Evolutionary conservation across 92 coral and sea anemone species (phyloP).

Genomic region (Epizoanthus ramosus): DNA sequence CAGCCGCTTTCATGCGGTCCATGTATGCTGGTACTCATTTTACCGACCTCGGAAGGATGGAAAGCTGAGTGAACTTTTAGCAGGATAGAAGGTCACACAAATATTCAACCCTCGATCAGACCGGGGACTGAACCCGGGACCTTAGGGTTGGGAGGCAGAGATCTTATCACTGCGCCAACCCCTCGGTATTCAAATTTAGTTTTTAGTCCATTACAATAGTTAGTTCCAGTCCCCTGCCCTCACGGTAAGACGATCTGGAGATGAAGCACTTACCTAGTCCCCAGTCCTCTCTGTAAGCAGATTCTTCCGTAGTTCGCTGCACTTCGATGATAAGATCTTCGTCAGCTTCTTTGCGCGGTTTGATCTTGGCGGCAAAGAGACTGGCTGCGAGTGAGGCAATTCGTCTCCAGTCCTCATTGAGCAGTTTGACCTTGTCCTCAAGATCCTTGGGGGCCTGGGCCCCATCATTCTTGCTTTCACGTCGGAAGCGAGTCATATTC

Average conservation of each 20-base stretch:
- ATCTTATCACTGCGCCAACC: too few relatives aligned
- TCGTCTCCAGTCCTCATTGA: conserved; percentile 90
- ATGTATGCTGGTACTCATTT: too few relatives aligned
- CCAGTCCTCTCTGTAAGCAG: conserved; percentile 64
- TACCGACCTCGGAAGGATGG: too few relatives aligned
- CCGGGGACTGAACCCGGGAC: too few relatives aligned
- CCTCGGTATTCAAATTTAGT: neutral
- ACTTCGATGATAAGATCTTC: conserved; percentile 43
- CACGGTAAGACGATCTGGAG: neutral
- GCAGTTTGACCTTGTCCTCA: conserved; percentile 81
- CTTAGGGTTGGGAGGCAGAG: too few relatives aligned
- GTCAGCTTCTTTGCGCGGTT: conserved; percentile 52
- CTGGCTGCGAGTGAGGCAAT: conserved; percentile 77
- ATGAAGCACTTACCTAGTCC: conserved; percentile 32
- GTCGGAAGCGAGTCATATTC: conserved; percentile 78
- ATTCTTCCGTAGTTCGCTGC: conserved; percentile 53
- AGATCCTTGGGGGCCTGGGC: conserved; percentile 81
- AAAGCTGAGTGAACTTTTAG: too few relatives aligned
- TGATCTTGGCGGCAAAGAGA: conserved; percentile 68
- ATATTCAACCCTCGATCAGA: too few relatives aligned
- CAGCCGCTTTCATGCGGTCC: too few relatives aligned
- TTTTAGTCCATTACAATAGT: neutral
- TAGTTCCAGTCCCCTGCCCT: too few relatives aligned
- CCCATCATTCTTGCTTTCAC: conserved; percentile 88
- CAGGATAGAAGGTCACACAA: too few relatives aligned